Evolutionary conservation across 1,140 invertebrate species (phyloP), one percentile per base, ranked within the genome.

Genomic region (Drosophila truncata): DNA sequence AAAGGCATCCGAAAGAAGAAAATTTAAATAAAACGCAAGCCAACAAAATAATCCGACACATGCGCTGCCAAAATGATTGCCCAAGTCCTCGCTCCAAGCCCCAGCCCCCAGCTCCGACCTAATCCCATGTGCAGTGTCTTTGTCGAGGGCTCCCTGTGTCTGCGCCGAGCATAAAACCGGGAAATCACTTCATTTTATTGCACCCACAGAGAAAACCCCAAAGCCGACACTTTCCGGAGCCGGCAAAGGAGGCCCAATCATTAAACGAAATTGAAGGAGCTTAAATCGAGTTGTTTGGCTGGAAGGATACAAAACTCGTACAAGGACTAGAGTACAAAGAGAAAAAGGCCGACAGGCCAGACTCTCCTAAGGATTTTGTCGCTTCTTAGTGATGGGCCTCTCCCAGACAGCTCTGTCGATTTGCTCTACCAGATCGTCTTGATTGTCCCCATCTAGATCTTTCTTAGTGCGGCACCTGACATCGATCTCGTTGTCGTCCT

Each of bases 1-100:
- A 78, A 74, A 79, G 27, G 23, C 49, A 65, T 20, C 46, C 33
- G 25, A 66, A 63, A 65, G 23, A 47, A 61, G 72, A 29, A 69
- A 87, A 87, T 87, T 87, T 88, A 81, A 87, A 87, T 84, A 60
- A 65, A 78, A 86, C 71, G 55, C 58, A 82, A 86, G 57, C 54
- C 66, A 84, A 90, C 82, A 85, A 85, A 90, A 85, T 90, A 90
- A 90, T 90, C 85, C 79, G 85, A 90, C 86, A 90, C 85, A 90
- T 91, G 79, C 79, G 83, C 83, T 86, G 71, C 75, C 79, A 87
- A 86, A 55, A 82, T 86, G 83, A 86, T 87, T 82, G 66, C 83
- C 75, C 67, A 75, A 79, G 77, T 60, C 61, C 63, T 44, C 29
- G 57, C 35, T 25, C 49, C 33, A 27, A 29, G 57, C 35, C 31